phyloP scores from a whole-genome alignment of 2,797 vertebrate species.

The Mus spretus region DNA sequence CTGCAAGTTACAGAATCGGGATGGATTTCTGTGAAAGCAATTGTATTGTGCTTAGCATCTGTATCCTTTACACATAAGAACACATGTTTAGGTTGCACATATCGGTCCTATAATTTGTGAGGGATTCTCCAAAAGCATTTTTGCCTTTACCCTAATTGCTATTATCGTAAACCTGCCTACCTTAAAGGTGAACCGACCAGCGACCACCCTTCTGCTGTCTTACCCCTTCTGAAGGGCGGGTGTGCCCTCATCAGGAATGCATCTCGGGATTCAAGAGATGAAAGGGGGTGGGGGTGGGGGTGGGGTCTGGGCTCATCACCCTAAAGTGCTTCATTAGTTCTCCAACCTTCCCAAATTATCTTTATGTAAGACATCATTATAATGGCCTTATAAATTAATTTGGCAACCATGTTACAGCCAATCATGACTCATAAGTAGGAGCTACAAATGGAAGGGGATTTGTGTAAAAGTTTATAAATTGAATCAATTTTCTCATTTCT shows the following conservation, averaged over 20 bases:
- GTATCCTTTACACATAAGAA: slow-evolving; percentile 6
- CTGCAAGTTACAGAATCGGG: background rate
- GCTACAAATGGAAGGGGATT: slow-evolving; percentile 19
- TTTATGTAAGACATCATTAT: background rate
- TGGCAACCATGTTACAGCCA: slow-evolving; percentile 11
- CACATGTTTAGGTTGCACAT: background rate
- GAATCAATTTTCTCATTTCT: background rate
- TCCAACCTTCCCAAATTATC: background rate
- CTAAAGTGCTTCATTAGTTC: background rate
- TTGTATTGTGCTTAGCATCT: slow-evolving; percentile 25
- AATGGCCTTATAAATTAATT: slow-evolving; percentile 19
- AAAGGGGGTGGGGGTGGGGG: too few species aligned
- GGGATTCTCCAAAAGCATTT: slow-evolving; percentile 10
- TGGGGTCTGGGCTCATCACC: too few species aligned
- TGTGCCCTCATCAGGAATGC: background rate
- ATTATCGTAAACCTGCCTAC: background rate
- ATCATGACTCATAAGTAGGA: slow-evolving; percentile 38
- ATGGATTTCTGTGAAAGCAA: slow-evolving; percentile 38
- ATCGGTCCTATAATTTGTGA: slow-evolving; percentile 9
- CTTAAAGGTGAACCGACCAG: background rate
- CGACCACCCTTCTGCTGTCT: background rate
- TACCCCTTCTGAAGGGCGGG: background rate
- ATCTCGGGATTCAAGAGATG: background rate
- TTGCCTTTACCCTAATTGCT: background rate
- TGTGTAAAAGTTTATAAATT: background rate